phyloP scores from a whole-genome alignment of 1,140 invertebrate genomes.

The Adelges cooleyi region DNA sequence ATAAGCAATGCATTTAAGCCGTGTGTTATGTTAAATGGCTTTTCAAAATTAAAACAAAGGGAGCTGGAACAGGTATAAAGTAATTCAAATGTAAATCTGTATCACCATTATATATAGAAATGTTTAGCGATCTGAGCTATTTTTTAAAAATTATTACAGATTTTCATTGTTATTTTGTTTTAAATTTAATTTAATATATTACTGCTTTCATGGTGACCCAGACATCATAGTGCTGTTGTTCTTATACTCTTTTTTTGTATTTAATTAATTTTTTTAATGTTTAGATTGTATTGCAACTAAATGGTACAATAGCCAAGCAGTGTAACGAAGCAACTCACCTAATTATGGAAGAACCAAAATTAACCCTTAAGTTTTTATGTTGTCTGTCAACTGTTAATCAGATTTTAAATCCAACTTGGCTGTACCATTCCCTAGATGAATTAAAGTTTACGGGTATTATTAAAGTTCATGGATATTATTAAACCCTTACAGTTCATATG shows the following conservation, averaged over 20 bases:
- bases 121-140: too few relatives aligned
- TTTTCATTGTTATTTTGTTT: too few relatives aligned
- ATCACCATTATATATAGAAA: neutral
- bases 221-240: too few relatives aligned
- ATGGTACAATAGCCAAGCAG: constrained; percentile 58
- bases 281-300: constrained; percentile 59
- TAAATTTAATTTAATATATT: too few relatives aligned
- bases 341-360: constrained; percentile 59
- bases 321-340: constrained; percentile 72
- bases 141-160: too few relatives aligned
- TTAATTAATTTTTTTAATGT: neutral
- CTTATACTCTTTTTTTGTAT: too few relatives aligned
- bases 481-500: too few relatives aligned
- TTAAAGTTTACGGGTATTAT: constrained; percentile 56
- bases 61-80: neutral
- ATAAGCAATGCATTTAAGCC: neutral
- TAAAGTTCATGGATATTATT: neutral
- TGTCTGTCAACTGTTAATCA: constrained; percentile 63
- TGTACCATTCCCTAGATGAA: constrained; percentile 59
- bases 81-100: neutral
- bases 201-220: too few relatives aligned
- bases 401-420: constrained; percentile 69
- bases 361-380: constrained; percentile 75
- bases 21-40: neutral
- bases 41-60: neutral